Percentiles rank a stretch among this genome's conserved stretches.
phyloP scores from a whole-genome alignment of 2,888 invertebrate species.

The Hartigia nigra region DNA sequence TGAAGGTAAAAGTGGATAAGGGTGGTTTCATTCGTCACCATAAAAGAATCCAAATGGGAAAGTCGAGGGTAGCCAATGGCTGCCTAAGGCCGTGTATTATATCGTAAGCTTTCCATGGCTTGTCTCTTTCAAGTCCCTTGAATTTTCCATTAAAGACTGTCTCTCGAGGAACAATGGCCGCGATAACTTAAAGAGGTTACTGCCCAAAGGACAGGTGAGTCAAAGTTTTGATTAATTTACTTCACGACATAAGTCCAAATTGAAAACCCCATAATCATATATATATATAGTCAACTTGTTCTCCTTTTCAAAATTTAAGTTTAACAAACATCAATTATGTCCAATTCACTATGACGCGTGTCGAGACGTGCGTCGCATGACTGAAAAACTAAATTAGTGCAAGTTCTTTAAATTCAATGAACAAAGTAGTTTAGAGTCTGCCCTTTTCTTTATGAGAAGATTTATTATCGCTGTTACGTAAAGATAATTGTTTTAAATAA shows the following conservation, averaged over 20 bases:
- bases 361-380: no score
- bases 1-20: not conserved
- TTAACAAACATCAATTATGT: not conserved
- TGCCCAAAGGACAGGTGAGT: not conserved
- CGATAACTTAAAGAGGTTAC: not conserved
- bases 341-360: not conserved
- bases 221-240: not conserved
- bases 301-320: not conserved
- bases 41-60: not conserved
- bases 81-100: not conserved
- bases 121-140: not conserved
- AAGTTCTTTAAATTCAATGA: not conserved
- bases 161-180: not conserved
- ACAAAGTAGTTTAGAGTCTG: not conserved
- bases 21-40: not conserved
- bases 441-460: not conserved
- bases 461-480: not conserved
- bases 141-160: constrained; percentile 1
- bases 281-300: no score
- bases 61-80: not conserved
- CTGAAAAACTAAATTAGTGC: no score
- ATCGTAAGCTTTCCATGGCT: not conserved
- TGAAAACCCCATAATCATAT: not conserved
- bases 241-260: not conserved
- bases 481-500: not conserved